phyloP scores from a whole-genome alignment of 1,140 invertebrate genomes.

The Apis laboriosa region DNA sequence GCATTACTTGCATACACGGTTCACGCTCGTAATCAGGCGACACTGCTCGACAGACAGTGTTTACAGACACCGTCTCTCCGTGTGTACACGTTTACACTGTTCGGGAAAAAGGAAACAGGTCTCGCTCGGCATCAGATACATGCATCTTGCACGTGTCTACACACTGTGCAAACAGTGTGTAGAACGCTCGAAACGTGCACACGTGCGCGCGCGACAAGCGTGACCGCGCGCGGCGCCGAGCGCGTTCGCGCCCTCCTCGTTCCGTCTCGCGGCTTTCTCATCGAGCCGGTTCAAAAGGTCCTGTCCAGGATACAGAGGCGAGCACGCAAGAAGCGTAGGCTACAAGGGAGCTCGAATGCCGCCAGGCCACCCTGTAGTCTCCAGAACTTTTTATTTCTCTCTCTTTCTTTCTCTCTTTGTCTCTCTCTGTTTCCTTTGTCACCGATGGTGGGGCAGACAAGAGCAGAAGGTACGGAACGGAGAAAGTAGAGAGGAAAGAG shows the following conservation, averaged over 20 bases:
- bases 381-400: not conserved
- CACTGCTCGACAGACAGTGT: too few species aligned
- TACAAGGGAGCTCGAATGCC: conserved; percentile 43
- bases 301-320: conserved; percentile 4
- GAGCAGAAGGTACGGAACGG: too few species aligned
- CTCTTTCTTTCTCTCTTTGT: not conserved
- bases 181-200: conserved; percentile 12
- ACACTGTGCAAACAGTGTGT: not conserved
- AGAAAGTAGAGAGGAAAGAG: too few species aligned
- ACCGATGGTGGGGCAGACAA: too few species aligned
- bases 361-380: not conserved
- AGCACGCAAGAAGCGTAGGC: conserved; percentile 37
- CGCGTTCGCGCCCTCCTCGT: not conserved
- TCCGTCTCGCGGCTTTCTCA: conserved; percentile 22
- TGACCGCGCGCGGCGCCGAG: not conserved
- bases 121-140: not conserved
- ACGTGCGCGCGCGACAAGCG: conserved; percentile 20
- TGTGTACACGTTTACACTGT: not conserved
- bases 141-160: not conserved
- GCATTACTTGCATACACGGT: too few species aligned
- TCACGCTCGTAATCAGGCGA: too few species aligned
- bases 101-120: conserved; percentile 7
- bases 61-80: not conserved
- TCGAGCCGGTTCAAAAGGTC: conserved; percentile 44
- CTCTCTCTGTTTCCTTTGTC: too few species aligned